A percentile compares a stretch with the other conserved stretches of the same genome.
These are phyloP conservation scores for Reticulitermes speratus DNA, from an alignment of 1,140 invertebrate genomes.

Conservation along the genomic window DNA sequence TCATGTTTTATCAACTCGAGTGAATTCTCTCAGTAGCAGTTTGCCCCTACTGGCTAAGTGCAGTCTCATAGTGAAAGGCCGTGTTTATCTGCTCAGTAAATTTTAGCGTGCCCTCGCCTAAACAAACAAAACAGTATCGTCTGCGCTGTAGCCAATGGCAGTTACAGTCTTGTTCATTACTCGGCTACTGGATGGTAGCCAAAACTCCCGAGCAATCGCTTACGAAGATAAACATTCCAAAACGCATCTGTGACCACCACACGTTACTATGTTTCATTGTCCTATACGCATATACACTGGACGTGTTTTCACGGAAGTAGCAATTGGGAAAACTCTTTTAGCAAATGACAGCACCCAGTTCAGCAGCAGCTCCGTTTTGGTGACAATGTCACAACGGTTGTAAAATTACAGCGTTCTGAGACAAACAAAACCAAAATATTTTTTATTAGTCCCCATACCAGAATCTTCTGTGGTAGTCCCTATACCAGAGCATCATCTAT, in stretches of 20 bases:
- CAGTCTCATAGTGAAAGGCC: background rate
- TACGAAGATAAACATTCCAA: background rate
- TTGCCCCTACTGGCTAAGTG: background rate
- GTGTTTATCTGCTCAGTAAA: conserved; percentile 9
- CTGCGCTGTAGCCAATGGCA: background rate
- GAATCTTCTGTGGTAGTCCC: too few species aligned
- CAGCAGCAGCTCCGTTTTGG: background rate
- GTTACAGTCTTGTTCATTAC: background rate
- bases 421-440: too few species aligned
- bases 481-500: too few species aligned
- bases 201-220: background rate
- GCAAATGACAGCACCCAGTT: background rate
- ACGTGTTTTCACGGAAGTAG: background rate
- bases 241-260: background rate
- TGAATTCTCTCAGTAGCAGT: background rate
- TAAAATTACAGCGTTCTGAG: too few species aligned
- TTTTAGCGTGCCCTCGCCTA: background rate
- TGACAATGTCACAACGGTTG: too few species aligned
- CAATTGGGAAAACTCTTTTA: background rate
- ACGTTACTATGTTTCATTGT: background rate
- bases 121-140: background rate
- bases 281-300: background rate
- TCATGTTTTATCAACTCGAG: background rate
- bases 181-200: background rate
- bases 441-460: too few species aligned